Evolutionary conservation across 35 echinoderm and acorn worm species (phyloP), one percentile per base, ranked within the genome.

Genomic region (Ophiothrix spiculata): DNA sequence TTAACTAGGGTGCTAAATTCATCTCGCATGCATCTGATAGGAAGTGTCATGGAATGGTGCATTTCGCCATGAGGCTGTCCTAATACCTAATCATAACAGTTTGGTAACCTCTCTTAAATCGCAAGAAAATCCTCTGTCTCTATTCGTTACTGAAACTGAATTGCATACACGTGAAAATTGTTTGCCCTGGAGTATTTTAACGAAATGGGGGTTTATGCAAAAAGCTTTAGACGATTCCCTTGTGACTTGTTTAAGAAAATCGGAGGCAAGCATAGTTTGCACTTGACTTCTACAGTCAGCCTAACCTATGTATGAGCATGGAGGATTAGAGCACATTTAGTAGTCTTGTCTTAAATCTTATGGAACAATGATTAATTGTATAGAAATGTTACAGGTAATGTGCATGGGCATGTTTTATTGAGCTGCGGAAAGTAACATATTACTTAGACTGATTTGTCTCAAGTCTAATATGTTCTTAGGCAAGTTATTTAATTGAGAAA

Each of bases 81-180:
- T 69, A 69, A 69, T 69, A 69, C 25, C 60, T 69, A 69, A 69
- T 69, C 60, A 69, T 12, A 69, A n/a, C 60, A 69, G 60, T 2
- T 10, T n/a, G 60, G 25, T 69, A 69, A 69, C 60, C 60, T 69
- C 23, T 6, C 25, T 69, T 25, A 69, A 28, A 12, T 25, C 3
- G 60, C 3, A n/a, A 25, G 23, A 69, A 69, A 69, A 69, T 69
- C 60, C 60, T 28, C 60, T 69, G 16, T 69, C 25, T 69, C 60
- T 69, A 15, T 69, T n/a, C 3, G 60, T 69, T 69, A 69, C 60
- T n/a, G 17, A 12, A 69, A 69, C 60, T 28, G 25, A n/a, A n/a
- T n/a, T 69, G 60, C 60, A 69, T 69, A n/a, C n/a, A n/a, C n/a
- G n/a, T n/a, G n/a, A n/a, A n/a, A n/a, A n/a, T n/a, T n/a, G n/a